Evolutionary conservation across 2,797 vertebrate genomes (phyloP).

Genomic region (Erpetoichthys calabaricus): DNA sequence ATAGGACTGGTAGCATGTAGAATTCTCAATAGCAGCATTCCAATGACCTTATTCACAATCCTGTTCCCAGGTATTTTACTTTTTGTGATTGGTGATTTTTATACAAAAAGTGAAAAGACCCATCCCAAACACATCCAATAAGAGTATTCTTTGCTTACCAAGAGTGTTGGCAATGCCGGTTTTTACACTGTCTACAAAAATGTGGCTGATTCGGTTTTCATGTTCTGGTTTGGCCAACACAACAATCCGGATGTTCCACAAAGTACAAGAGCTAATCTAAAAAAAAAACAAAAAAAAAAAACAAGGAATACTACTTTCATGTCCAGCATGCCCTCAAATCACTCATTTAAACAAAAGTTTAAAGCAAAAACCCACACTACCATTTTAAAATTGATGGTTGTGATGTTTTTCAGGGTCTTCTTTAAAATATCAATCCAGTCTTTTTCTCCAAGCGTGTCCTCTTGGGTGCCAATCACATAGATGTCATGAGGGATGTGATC

Average conservation of each 20-base stretch:
- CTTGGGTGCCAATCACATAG: constrained; percentile 91
- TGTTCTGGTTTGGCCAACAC: constrained; percentile 88
- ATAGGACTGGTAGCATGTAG: no score
- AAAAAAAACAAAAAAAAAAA: constrained; percentile 9
- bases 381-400: constrained; percentile 84
- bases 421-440: constrained; percentile 80
- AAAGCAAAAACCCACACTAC: constrained; percentile 34
- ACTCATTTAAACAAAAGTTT: no score
- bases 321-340: no score
- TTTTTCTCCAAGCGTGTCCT: constrained; percentile 79
- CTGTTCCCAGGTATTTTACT: no score
- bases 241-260: constrained; percentile 91
- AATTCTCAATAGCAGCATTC: no score
- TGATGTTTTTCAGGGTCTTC: constrained; percentile 71
- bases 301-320: no score
- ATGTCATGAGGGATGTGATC: constrained; percentile 92
- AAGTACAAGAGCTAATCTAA: constrained; percentile 81
- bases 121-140: background rate
- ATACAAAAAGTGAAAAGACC: no score
- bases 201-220: constrained; percentile 87
- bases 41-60: no score
- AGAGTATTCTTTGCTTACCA: constrained; percentile 44
- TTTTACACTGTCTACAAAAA: constrained; percentile 84
- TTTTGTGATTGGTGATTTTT: no score
- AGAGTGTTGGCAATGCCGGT: constrained; percentile 92